Base-by-base conservation (phyloP, 2,113 vertebrate species). In the Cryptomyrus ogoouensis region DNA sequence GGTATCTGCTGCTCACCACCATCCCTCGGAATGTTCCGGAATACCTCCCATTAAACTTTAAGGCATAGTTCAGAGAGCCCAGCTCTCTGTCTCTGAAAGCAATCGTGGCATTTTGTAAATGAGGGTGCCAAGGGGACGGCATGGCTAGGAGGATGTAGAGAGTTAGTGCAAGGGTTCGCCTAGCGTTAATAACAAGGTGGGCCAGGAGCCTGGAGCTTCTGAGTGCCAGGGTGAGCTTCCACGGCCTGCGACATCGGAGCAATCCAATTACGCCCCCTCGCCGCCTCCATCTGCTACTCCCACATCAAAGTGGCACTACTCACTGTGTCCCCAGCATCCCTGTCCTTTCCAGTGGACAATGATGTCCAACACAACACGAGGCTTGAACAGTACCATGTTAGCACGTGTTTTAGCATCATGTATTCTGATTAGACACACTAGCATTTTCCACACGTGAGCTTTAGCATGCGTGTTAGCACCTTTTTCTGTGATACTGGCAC, bases 11-110 rank as follows among this genome's bases (percentile, higher is more conserved):
- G 83, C 70, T 24, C n/a, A 39, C 24, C 5, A 39, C 13, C 9
- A 13, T 47, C 88, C 27, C 3, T 27, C 88, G 31, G 58, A 91
- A 89, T 89, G 88, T 90, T 83, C 10, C 9, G 44, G 27, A 91
- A 89, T n/a, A 47, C 88, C 52, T 92, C 88, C 85, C 88, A 91
- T 93, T 91, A 92, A 93, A 91, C 89, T 89, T 50, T 85, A 91
- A 91, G 89, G 90, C 10, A 17, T 90, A 83, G 46, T 87, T 91
- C 46, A 74, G 88, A 62, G 77, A 89, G 47, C 88, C 87, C 74
- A 85, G n/a, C 21, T 70, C 66, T 90, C 52, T 56, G 58, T 35
- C 86, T 50, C 58, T 3, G 31, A 66, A 88, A 80, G 39, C 89
- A 52, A 86, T 90, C 89, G 89, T 83, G 86, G 87, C 58, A 70